Base-by-base conservation (phyloP, 1,140 invertebrate species). In the Homalodisca vitripennis region DNA sequence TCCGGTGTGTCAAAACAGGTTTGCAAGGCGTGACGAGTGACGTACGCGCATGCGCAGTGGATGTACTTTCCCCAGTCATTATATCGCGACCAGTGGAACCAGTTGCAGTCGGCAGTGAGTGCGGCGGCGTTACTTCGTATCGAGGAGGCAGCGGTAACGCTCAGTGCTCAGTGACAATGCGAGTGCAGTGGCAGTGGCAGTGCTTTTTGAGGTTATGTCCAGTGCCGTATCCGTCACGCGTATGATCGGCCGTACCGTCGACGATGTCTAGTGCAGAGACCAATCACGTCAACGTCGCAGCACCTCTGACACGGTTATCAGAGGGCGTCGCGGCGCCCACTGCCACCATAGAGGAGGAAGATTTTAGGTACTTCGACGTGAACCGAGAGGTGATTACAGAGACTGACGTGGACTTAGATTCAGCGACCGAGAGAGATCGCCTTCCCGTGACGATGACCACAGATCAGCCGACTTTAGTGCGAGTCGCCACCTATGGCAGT, bases 301-400 rank as follows among this genome's bases (percentile, higher is more conserved):
- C 17, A 20, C n/a, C n/a, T n/a, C n/a, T n/a, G n/a, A n/a, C n/a
- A n/a, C n/a, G n/a, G n/a, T n/a, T n/a, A n/a, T n/a, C n/a, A n/a
- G n/a, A n/a, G 31, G 60, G 30, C 3, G 32, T 30, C 12, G 32
- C 65, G 51, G 69, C 65, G 51, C 69, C 69, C 14, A 70, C 69
- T 14, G 69, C 69, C 14, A 67, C 69, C 13, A 70, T 70, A 24
- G 68, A 69, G 46, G 69, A 70, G 29, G 69, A 70, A 22, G 69
- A 70, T 34, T 70, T 70, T 27, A 30, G 62, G 29, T 70, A 57
- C 60, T 70, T 70, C 41, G 69, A 70, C 32, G 69, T 26, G 6
- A 53, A 60, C 22, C 34, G 27, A 17, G 57, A 67, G 10, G 24
- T 29, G 1, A n/a, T n/a, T n/a, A n/a, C n/a, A n/a, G n/a, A n/a